Evolutionary conservation across 1,140 invertebrate genomes (phyloP).

Genomic region (Kradibia gibbosae): DNA sequence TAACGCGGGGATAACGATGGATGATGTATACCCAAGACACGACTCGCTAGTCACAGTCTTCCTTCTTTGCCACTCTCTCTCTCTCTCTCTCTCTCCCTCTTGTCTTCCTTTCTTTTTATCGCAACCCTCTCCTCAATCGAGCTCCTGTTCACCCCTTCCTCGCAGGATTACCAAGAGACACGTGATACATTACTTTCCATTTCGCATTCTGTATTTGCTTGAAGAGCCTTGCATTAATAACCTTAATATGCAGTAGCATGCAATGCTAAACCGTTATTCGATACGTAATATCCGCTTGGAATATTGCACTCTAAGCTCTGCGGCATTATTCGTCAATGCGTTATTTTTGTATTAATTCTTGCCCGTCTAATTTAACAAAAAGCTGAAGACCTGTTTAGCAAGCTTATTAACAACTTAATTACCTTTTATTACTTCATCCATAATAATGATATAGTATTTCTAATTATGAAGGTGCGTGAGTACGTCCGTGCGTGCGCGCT

Average conservation of each 20-base stretch:
- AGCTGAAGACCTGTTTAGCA: not conserved
- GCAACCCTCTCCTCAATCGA: slow-evolving; percentile 4
- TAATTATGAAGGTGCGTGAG: not conserved
- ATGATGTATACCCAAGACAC: slow-evolving; percentile 4
- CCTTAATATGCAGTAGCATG: not conserved
- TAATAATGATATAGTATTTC: not conserved
- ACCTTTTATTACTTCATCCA: not conserved
- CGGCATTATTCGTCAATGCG: not conserved
- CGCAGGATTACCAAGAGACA: not conserved
- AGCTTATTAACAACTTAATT: not conserved
- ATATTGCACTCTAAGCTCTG: too few relatives aligned
- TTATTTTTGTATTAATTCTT: too few relatives aligned
- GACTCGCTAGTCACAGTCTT: not conserved
- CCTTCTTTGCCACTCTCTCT: not conserved
- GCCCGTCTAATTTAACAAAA: not conserved
- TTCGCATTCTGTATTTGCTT: slow-evolving; percentile 9
- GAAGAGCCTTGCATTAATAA: not conserved
- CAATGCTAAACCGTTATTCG: not conserved
- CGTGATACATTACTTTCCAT: slow-evolving; percentile 6
- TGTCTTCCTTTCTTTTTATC: not conserved
- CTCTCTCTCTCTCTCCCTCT: not conserved
- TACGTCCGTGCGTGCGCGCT: not conserved
- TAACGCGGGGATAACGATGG: slow-evolving; percentile 22
- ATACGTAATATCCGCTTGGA: not conserved
- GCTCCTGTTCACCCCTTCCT: not conserved